Evolutionary conservation across 2,797 vertebrate species (phyloP).

Genomic region (Argentina silus): DNA sequence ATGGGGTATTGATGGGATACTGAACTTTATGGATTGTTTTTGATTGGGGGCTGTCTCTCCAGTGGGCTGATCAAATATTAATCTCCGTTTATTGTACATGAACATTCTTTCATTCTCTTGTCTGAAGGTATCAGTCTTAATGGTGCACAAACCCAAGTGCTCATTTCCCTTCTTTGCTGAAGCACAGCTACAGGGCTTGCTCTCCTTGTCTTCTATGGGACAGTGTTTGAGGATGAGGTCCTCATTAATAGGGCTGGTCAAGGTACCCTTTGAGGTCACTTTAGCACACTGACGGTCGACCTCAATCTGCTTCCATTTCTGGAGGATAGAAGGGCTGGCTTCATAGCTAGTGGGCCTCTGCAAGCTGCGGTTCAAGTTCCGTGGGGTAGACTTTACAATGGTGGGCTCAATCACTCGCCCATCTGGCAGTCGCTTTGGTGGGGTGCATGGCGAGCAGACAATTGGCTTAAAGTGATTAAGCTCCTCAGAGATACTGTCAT

Average conservation of each 20-base stretch:
- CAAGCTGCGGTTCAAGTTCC: conserved; percentile 87
- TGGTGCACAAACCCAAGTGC: conserved; percentile 9
- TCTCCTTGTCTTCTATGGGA: conserved; percentile 55
- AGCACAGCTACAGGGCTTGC: conserved; percentile 15
- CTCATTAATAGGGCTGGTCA: conserved; percentile 79
- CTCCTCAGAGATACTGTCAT: conserved; percentile 97
- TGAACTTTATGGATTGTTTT: conserved; percentile 51
- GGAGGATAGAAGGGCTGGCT: conserved; percentile 89
- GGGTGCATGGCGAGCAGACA: conserved; percentile 94
- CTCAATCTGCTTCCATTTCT: conserved; percentile 95
- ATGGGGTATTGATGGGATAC: conserved; percentile 57
- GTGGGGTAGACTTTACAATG: conserved; percentile 92
- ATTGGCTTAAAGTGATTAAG: conserved; percentile 98
- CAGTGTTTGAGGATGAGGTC: conserved; percentile 41
- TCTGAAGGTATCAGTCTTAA: conserved; percentile 20
- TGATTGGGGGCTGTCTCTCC: conserved; percentile 45
- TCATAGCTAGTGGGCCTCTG: conserved; percentile 91
- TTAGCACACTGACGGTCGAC: conserved; percentile 89
- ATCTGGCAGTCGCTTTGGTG: conserved; percentile 91
- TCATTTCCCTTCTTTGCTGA: conserved; percentile 17
- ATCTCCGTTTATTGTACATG: conserved; percentile 63
- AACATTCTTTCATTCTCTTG: conserved; percentile 19
- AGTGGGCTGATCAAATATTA: conserved; percentile 70
- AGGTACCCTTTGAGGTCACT: conserved; percentile 86
- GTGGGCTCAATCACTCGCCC: conserved; percentile 87